Base-by-base conservation (phyloP, 2,888 invertebrate species). In the Andrena chrysosceles region DNA sequence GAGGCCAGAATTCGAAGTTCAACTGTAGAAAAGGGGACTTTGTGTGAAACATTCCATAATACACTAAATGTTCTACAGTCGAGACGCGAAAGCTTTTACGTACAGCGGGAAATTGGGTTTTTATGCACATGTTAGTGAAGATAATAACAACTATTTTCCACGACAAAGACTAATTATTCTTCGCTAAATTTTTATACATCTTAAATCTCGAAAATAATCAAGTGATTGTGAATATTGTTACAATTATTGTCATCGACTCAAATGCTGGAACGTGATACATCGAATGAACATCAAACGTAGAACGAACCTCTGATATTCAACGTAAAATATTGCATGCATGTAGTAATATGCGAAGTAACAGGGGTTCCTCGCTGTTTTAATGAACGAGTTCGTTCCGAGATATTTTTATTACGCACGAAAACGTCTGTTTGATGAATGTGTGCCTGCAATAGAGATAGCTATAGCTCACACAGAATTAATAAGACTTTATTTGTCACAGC, bases 261-360 rank as follows among this genome's bases (percentile, higher is more conserved):
- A n/a, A 52, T 20, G 16, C 16, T 29, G 29, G 8, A 60, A 26
- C 33, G 13, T 8, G 56, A 62, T 52, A 35, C 49, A 60, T 48
- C 52, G 13, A 49, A 23, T 54, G 13, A 13, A 66, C 62, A 4
- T 31, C 54, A 26, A 69, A 71, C 35, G 56, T 75, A 48, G 54
- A 69, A 67, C 76, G 66, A 60, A 77, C 26, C 13, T 69, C 56
- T 48, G 62, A 73, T 52, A 54, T 80, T 63, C 75, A 59, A 49
- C 31, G 70, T 81, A 68, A 83, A 87, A 83, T 83, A 79, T 87
- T 64, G 79, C 85, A 75, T 77, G 71, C 63, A 70, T 69, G 20
- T 79, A 79, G 74, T 70, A 64, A 70, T 74, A 81, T 74, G 79
- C 81, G 49, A 69, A 35, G 35, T 59, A 10, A 76, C 54, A 73